Base-by-base conservation (phyloP, 2,797 vertebrate genomes). In the Helarctos malayanus region DNA sequence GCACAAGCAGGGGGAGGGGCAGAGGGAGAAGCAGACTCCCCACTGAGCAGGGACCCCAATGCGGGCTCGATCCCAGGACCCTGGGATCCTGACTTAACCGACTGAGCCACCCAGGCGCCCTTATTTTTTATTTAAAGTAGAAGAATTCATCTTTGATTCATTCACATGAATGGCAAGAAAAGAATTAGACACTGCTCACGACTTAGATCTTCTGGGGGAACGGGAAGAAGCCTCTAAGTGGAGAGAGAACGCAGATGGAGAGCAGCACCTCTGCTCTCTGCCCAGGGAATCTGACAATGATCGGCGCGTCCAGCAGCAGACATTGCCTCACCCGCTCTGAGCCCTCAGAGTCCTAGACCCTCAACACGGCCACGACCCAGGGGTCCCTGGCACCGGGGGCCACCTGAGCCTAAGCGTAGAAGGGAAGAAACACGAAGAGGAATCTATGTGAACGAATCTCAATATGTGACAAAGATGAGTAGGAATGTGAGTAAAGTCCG, bases 401-500 rank as follows among this genome's bases (percentile, higher is more conserved):
- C 7, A 0, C 65, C 27, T 19, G 35, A 69, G 11, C 73, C n/a
- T 73, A 52, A 35, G 38, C 54, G 12, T n/a, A 38, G 32, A 35
- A 65, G 68, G 41, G 41, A 56, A 86, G 61, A 69, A 19, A 5
- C 65, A 16, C 35, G 49, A 78, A 73, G n/a, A n/a, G 41, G 69
- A 84, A 59, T 59, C 25, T 23, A 25, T 38, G 56, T n/a, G 32
- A 84, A 32, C 35, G 52, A 54, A n/a, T 61, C 41, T 19, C 10
- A 41, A 2, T 1, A 8, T 3, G 4, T 41, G 32, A 32, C 5
- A n/a, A 21, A 16, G 2, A n/a, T 11, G 71, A 54, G 41, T 18
- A 10, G 54, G 69, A 35, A 5, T 18, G 1, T 11, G 13, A 45
- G 2, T 19, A 0, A 11, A 49, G 16, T 41, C 61, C 45, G 10